Percentiles rank a stretch among this genome's conserved stretches.
phyloP scores from a whole-genome alignment of 2,888 invertebrate species.

The Torymus texanus region DNA sequence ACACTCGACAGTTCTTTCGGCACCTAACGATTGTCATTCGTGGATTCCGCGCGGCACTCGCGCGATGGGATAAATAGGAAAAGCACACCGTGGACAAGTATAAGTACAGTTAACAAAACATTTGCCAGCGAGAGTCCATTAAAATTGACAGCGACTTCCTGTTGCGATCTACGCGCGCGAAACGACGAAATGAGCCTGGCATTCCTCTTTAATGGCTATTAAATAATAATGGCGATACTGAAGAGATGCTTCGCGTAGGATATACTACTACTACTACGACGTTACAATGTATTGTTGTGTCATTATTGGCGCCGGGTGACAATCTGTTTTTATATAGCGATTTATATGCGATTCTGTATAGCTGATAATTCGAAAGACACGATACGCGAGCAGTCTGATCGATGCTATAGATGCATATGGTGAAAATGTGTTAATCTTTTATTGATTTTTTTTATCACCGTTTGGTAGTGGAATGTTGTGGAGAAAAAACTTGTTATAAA shows the following conservation, averaged over 20 bases:
- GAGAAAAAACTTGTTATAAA: too few relatives aligned
- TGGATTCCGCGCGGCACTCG: background rate
- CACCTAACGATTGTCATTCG: conserved; percentile 44
- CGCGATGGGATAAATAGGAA: background rate
- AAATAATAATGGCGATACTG: conserved; percentile 42
- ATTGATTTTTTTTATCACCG: too few relatives aligned
- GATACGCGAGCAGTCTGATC: too few relatives aligned
- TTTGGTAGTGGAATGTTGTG: too few relatives aligned
- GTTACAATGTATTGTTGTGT: conserved; percentile 18
- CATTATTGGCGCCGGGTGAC: background rate
- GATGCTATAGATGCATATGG: too few relatives aligned
- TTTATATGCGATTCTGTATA: too few relatives aligned
- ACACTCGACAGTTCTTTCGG: conserved; percentile 6
- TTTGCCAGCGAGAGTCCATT: conserved; percentile 43
- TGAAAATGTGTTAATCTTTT: too few relatives aligned
- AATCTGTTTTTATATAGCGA: too few relatives aligned
- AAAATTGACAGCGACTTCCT: conserved; percentile 47
- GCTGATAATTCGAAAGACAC: too few relatives aligned
- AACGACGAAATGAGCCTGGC: conserved; percentile 30
- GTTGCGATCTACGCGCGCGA: background rate
- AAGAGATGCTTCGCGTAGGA: background rate
- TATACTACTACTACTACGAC: background rate
- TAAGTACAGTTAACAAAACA: conserved; percentile 55
- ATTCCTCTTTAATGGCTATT: conserved; percentile 45
- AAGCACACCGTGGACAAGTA: conserved; percentile 10